A percentile compares a stretch with the other conserved stretches of the same genome.
phyloP scores from a whole-genome alignment of 2,888 invertebrate species.

The Drosophila leonis region DNA sequence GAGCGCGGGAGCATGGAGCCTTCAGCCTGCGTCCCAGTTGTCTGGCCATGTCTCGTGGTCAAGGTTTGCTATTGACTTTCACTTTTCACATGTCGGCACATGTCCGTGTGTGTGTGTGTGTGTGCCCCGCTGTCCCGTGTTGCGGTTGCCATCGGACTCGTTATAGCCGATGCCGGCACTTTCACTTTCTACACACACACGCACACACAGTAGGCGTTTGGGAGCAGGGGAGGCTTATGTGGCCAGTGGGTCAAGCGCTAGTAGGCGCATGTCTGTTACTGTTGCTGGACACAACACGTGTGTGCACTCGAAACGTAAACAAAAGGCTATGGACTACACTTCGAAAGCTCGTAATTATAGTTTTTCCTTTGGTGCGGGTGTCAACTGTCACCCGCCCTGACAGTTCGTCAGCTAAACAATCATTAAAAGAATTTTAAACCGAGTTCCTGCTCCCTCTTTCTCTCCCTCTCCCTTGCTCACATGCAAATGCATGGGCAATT shows the following conservation, averaged over 20 bases:
- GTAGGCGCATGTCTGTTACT: slow-evolving; percentile 74
- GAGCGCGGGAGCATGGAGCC: slow-evolving; percentile 20
- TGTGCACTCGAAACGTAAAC: slow-evolving; percentile 67
- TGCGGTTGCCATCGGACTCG: slow-evolving; percentile 45
- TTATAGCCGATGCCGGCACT: slow-evolving; percentile 73
- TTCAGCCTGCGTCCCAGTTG: slow-evolving; percentile 37
- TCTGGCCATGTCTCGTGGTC: slow-evolving; percentile 80
- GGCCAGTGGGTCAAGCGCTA: slow-evolving; percentile 41
- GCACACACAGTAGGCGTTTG: slow-evolving; percentile 27
- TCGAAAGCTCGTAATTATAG: slow-evolving; percentile 37
- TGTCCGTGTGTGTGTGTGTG: slow-evolving; percentile 7
- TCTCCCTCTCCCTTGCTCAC: not conserved
- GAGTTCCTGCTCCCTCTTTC: too few relatives aligned
- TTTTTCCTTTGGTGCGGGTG: slow-evolving; percentile 28
- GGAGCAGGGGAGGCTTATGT: not conserved
- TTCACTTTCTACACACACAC: slow-evolving; percentile 71
- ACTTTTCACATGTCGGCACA: slow-evolving; percentile 77
- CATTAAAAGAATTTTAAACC: slow-evolving; percentile 71
- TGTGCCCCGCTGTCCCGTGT: slow-evolving; percentile 18
- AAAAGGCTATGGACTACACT: slow-evolving; percentile 50
- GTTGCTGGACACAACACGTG: slow-evolving; percentile 54
- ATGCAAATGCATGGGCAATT: slow-evolving; percentile 49
- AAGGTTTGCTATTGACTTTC: slow-evolving; percentile 85
- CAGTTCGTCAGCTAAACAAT: slow-evolving; percentile 32
- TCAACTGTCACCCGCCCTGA: slow-evolving; percentile 46